A percentile compares a stretch with the other conserved stretches of the same genome.
Evolutionary conservation across 1,140 invertebrate species (phyloP).

Genomic region (Heliconius hermathena): DNA sequence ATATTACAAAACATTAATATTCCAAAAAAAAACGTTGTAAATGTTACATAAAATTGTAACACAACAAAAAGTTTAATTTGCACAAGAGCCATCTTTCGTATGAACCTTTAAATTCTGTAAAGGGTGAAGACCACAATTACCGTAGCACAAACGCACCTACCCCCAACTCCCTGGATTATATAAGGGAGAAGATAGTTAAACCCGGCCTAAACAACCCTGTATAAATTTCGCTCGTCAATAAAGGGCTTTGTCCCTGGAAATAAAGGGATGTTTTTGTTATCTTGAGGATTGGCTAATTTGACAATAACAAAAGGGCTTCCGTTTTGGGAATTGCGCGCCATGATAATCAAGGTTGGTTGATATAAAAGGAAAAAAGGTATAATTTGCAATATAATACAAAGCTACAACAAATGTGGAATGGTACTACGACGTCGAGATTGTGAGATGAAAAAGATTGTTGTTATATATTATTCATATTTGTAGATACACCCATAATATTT

Average conservation of each 20-base stretch:
- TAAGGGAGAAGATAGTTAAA: conserved; percentile 77
- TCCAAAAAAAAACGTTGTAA: too few relatives aligned
- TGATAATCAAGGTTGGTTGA: conserved; percentile 72
- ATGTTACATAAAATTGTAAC: background rate
- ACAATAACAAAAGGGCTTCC: conserved; percentile 79
- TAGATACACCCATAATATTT: background rate
- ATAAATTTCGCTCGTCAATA: conserved; percentile 76
- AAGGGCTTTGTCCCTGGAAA: conserved; percentile 73
- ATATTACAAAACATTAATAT: too few relatives aligned
- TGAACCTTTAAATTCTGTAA: conserved; percentile 41
- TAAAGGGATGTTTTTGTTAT: conserved; percentile 81
- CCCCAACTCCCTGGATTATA: conserved; percentile 57
- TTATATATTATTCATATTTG: background rate
- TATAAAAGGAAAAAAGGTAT: conserved; percentile 57
- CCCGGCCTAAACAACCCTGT: conserved; percentile 54
- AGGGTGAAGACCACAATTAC: conserved; percentile 54
- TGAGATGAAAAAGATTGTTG: conserved; percentile 19
- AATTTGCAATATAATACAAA: conserved; percentile 46
- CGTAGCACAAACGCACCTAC: conserved; percentile 45
- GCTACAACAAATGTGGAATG: conserved; percentile 52
- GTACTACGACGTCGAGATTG: conserved; percentile 28
- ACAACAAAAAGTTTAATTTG: conserved; percentile 33
- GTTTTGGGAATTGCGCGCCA: conserved; percentile 68
- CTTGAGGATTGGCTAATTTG: conserved; percentile 82
- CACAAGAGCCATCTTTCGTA: conserved; percentile 39